A percentile compares a stretch with the other conserved stretches of the same genome.
Evolutionary conservation across 2,113 vertebrate genomes (phyloP).

Genomic region (Junco hyemalis): DNA sequence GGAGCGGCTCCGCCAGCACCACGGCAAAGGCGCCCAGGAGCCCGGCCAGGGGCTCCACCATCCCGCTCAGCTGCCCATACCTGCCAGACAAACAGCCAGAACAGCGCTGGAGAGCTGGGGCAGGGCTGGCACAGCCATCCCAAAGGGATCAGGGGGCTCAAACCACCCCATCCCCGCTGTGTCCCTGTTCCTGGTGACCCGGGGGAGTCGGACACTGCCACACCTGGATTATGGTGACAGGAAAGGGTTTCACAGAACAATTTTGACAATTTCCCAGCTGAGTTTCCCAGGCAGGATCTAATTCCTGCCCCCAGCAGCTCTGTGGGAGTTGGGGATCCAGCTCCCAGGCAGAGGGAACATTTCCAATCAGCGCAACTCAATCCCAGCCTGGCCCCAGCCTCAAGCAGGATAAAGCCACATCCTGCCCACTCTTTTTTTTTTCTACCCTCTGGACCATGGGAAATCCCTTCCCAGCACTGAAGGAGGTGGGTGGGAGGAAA

Average conservation of each 20-base stretch:
- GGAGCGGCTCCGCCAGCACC: conserved; percentile 85
- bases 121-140: background rate
- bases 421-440: background rate
- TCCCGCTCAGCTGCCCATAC: conserved; percentile 96
- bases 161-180: rapidly evolving
- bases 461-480: background rate
- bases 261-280: background rate
- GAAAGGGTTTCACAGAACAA: rapidly evolving
- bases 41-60: conserved; percentile 92
- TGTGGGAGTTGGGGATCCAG: background rate
- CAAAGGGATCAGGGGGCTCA: rapidly evolving
- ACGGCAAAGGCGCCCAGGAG: conserved; percentile 84
- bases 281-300: rapidly evolving
- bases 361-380: background rate
- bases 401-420: background rate
- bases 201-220: rapidly evolving
- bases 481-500: background rate
- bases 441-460: background rate
- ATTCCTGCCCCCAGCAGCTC: background rate
- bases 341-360: rapidly evolving
- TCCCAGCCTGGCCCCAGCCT: background rate
- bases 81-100: conserved; percentile 41
- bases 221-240: rapidly evolving
- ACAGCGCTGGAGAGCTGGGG: no score
- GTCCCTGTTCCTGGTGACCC: rapidly evolving